Evolutionary conservation across 2,797 vertebrate genomes (phyloP), one percentile per base, ranked within the genome.

Genomic region (Danio albolineatus): DNA sequence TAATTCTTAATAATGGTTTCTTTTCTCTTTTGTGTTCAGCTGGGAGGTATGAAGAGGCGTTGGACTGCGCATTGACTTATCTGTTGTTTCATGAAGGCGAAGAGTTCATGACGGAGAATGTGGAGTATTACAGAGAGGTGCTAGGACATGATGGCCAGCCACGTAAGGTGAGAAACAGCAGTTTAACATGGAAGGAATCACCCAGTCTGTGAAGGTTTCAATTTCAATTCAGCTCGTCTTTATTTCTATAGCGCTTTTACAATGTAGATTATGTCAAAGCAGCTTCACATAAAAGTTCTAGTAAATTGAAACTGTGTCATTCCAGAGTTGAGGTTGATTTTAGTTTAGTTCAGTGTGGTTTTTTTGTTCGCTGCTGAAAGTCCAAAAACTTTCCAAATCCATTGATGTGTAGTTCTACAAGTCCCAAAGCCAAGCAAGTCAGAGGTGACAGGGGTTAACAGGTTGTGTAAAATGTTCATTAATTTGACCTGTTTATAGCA

Each of bases 81-180:
- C 94, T 98, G 66, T 91, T 99, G 0, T 96, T 98, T 88, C 96
- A 97, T 28, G 90, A 97, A 0, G 94, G 91, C 0, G 96, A 97
- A 0, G 94, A 96, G 84, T 97, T 95, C 73, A 95, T 99, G 88
- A 90, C 90, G 2, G 96, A 98, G 51, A 99, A 99, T 0, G 92
- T 93, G 61, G 90, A 92, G 12, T 96, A 94, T 85, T 99, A 97
- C 0, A 87, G 92, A 73, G 94, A 95, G 71, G 83, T 93, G 64
- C 78, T 98, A 86, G 95, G 93, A 79, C 87, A 84, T 1, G 88
- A 87, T 2, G 64, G 94, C 62, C 85, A 88, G 73, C 94, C 96
- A 16, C 93, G 94, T 82, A 91, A 96, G 95, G 98, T 98, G 78
- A 92, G 93, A 65, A 5, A 4, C 49, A 13, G 9, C 1, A 5